Conservation (phyloP, 2,888 invertebrate species). For the Standfussiana lucernea region DNA sequence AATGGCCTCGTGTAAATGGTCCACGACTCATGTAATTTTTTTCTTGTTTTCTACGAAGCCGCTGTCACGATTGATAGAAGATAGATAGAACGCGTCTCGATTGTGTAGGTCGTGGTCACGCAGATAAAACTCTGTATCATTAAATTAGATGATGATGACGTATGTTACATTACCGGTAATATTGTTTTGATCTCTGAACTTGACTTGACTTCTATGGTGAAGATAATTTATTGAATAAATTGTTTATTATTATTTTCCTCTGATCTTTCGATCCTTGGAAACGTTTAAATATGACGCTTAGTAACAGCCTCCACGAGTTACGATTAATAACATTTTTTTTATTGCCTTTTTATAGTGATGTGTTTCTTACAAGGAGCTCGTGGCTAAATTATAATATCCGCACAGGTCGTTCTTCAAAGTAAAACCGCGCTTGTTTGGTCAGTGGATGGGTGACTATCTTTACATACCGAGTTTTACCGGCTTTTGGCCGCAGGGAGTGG, state of each 20-base stretch:
- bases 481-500: too few species aligned
- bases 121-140: conserved; percentile 34
- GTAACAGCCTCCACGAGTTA: neutral
- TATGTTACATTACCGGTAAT: neutral
- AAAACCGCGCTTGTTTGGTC: too few species aligned
- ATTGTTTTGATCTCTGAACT: conserved; percentile 57
- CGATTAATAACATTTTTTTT: neutral
- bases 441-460: too few species aligned
- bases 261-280: neutral
- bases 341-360: neutral
- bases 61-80: too few species aligned
- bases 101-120: neutral
- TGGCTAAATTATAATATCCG: too few species aligned
- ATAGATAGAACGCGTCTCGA: too few species aligned
- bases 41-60: too few species aligned
- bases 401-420: too few species aligned
- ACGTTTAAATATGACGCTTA: neutral
- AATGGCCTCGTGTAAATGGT: too few species aligned
- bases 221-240: conserved; percentile 2
- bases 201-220: conserved; percentile 5
- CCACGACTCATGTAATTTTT: too few species aligned
- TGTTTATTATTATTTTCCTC: conserved; percentile 3
- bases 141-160: conserved; percentile 27
- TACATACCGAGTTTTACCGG: too few species aligned
- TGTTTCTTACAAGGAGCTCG: neutral